Conservation (phyloP, 2,113 vertebrate species). For the Cryptomyrus ogoouensis region DNA sequence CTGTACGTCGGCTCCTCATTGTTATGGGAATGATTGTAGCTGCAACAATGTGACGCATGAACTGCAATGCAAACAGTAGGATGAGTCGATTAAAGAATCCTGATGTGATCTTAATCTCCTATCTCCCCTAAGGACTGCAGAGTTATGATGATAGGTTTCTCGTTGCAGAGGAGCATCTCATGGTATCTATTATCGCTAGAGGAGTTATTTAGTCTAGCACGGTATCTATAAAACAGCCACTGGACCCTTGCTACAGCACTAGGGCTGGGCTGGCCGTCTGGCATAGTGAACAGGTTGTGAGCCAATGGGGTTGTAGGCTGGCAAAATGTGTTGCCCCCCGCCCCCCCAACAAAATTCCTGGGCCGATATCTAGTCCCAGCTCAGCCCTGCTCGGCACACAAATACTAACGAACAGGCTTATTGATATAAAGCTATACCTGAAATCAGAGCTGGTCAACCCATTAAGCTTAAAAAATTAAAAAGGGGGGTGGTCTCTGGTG, state of each 20-base stretch:
- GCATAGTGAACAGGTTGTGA: neutral
- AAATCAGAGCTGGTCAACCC: neutral
- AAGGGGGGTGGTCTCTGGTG: neutral
- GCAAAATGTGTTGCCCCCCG: too few relatives aligned
- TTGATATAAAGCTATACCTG: neutral
- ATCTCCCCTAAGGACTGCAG: constrained; percentile 17
- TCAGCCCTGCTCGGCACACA: neutral
- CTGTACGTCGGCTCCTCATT: neutral
- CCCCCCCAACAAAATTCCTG: neutral
- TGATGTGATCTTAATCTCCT: constrained; percentile 11
- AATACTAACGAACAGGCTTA: neutral
- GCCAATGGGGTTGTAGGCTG: too few relatives aligned
- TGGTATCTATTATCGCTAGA: neutral
- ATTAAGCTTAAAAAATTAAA: neutral
- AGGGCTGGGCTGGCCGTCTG: neutral
- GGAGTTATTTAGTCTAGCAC: neutral
- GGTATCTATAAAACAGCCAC: neutral
- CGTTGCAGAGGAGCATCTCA: neutral
- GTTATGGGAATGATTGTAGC: neutral
- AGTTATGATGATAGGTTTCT: neutral
- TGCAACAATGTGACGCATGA: neutral
- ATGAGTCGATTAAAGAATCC: neutral
- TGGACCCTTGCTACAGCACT: neutral
- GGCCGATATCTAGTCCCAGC: too few relatives aligned
- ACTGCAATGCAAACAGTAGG: neutral